Evolutionary conservation across 2,888 invertebrate species (phyloP).

Genomic region (Hypercompe scribonia): DNA sequence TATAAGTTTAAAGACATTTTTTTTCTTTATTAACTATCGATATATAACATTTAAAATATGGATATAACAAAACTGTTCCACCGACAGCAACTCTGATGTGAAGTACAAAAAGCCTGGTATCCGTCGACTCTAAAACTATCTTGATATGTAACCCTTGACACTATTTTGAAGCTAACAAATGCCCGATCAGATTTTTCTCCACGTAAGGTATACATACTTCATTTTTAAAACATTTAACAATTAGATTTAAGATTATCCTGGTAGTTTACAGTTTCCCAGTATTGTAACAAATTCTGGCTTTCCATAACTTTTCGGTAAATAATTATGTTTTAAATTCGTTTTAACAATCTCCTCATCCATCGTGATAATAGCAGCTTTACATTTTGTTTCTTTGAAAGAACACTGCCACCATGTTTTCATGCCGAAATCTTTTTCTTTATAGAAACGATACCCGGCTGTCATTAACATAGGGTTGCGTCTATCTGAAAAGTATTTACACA

Average conservation of each 20-base stretch:
- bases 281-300: constrained; percentile 3
- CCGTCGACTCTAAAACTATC: neutral
- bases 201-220: neutral
- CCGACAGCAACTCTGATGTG: too few relatives aligned
- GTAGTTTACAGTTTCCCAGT: neutral
- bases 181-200: neutral
- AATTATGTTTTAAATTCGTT: constrained; percentile 22
- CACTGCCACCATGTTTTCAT: constrained; percentile 15
- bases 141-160: neutral
- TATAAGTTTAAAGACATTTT: neutral
- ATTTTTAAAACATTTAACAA: neutral
- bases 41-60: neutral
- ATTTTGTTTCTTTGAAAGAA: constrained; percentile 24
- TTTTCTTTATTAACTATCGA: too few relatives aligned
- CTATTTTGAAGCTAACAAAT: neutral
- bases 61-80: neutral
- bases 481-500: constrained; percentile 24
- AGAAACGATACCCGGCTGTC: constrained; percentile 56
- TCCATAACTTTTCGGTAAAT: constrained; percentile 3
- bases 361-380: constrained; percentile 38
- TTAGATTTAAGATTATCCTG: neutral
- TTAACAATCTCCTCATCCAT: constrained; percentile 17
- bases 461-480: constrained; percentile 43
- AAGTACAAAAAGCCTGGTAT: neutral
- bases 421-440: constrained; percentile 48